Base-by-base conservation (phyloP, 2,888 invertebrate genomes). In the Nymphalis polychloros region DNA sequence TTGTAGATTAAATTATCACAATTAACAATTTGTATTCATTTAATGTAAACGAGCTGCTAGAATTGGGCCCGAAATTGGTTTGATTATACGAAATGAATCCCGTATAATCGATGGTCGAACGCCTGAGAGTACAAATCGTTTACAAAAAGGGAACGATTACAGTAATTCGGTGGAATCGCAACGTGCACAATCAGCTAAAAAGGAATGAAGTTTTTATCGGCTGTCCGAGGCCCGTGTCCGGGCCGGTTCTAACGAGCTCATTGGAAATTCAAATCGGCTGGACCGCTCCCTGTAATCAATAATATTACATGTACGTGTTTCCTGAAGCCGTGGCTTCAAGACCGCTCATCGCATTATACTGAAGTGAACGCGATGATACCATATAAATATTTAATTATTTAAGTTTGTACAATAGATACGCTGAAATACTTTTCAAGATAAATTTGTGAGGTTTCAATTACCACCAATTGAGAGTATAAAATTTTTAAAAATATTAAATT, bases 271-370 rank as follows among this genome's bases (percentile, higher is more conserved):
- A 92, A 92, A 92, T 92, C 77, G 84, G 80, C 83, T 84, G 85
- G 87, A 85, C 88, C 84, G 86, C 87, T 84, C 89, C 85, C 88
- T 79, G 87, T 88, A 89, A 92, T 92, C 92, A 92, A 92, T 92
- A 91, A 91, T 90, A 92, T 90, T 90, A 91, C 88, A 89, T 86
- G 90, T 89, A 91, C 89, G 89, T 89, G 90, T 84, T 86, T 88
- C 85, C 88, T 87, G 84, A 85, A 89, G 84, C 81, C 80, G 72
- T 80, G 76, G 79, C 79, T 78, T 77, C 76, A 78, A 77, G 75
- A 75, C 75, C 77, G 76, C 77, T 75, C 76, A 76, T 78, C 76
- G 76, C 68, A 79, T 78, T 78, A 74, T 72, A 66, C 73, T 73
- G 78, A 71, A 76, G 73, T 77, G 76, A 74, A 73, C 69, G 72